Percentiles rank a stretch among this genome's conserved stretches.
Evolutionary conservation across 1,140 invertebrate species (phyloP).

Genomic region (Musca domestica): DNA sequence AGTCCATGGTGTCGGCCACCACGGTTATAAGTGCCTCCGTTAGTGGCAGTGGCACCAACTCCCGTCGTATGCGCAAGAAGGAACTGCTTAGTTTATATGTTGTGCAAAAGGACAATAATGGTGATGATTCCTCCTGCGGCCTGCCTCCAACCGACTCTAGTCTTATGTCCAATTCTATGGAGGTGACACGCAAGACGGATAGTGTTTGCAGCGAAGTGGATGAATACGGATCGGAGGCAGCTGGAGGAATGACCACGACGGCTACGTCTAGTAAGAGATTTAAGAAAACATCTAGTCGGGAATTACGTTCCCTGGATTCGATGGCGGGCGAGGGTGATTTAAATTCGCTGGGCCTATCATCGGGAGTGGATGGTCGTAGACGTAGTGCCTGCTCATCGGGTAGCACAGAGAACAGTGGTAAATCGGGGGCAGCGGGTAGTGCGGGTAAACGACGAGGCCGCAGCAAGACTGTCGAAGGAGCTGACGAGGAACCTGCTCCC

Average conservation of each 20-base stretch:
- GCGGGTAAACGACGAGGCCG: slow-evolving; percentile 47
- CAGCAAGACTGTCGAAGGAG: slow-evolving; percentile 54
- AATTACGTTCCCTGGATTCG: slow-evolving; percentile 55
- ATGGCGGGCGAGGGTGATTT: slow-evolving; percentile 31
- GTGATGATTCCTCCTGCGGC: slow-evolving; percentile 65
- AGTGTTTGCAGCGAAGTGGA: slow-evolving; percentile 35
- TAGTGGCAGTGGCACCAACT: slow-evolving; percentile 61
- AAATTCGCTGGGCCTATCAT: slow-evolving; percentile 28
- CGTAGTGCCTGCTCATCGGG: slow-evolving; percentile 54
- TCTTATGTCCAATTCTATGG: slow-evolving; percentile 28
- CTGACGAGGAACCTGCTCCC: slow-evolving; percentile 41
- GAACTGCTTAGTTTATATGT: slow-evolving; percentile 81
- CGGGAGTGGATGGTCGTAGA: slow-evolving; percentile 49
- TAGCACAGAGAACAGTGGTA: slow-evolving; percentile 45
- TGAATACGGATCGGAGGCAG: slow-evolving; percentile 27
- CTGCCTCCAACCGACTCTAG: slow-evolving; percentile 49
- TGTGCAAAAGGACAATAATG: slow-evolving; percentile 78
- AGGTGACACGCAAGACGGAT: slow-evolving; percentile 38
- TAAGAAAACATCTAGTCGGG: slow-evolving; percentile 52
- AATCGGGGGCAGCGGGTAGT: slow-evolving; percentile 44
- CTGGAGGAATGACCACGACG: background rate
- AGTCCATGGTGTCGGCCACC: slow-evolving; percentile 36
- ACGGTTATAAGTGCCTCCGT: slow-evolving; percentile 34
- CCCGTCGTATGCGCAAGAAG: slow-evolving; percentile 85
- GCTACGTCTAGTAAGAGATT: slow-evolving; percentile 56